phyloP scores from a whole-genome alignment of 2,797 vertebrate species.

The Hippoglossus hippoglossus region DNA sequence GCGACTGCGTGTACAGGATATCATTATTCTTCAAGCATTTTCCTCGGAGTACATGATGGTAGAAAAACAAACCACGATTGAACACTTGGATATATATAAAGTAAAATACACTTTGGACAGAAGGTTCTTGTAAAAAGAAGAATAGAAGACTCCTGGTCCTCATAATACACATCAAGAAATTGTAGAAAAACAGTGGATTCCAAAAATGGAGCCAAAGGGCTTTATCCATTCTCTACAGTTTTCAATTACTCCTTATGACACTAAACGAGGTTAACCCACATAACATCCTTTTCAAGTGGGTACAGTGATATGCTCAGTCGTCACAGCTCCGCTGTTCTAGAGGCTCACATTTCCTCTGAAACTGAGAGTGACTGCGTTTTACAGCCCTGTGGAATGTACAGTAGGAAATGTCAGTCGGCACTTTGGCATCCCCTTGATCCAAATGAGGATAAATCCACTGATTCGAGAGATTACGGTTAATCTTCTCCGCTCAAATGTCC shows the following conservation, averaged over 20 bases:
- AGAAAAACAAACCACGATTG: not conserved
- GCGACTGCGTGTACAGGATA: conserved; percentile 37
- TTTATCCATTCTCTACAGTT: conserved; percentile 23
- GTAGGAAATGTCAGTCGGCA: conserved; percentile 56
- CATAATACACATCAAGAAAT: conserved; percentile 15
- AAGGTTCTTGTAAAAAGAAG: conserved; percentile 24
- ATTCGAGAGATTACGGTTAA: conserved; percentile 67
- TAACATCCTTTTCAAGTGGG: conserved; percentile 30
- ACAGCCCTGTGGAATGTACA: conserved; percentile 51
- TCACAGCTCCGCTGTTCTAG: not conserved
- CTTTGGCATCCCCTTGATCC: conserved; percentile 48
- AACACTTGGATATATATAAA: conserved; percentile 29
- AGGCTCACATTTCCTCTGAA: conserved; percentile 1
- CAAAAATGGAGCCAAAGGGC: conserved; percentile 23
- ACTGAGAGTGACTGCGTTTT: conserved; percentile 5
- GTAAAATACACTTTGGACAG: conserved; percentile 38
- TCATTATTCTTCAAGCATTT: conserved; percentile 49
- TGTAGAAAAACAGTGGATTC: conserved; percentile 41
- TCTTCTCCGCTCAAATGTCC: conserved; percentile 65
- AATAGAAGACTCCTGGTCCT: conserved; percentile 12
- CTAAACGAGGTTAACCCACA: conserved; percentile 1
- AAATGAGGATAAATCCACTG: conserved; percentile 69
- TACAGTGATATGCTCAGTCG: conserved; percentile 11
- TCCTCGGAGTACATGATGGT: conserved; percentile 47
- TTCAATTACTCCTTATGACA: not conserved